These are phyloP conservation scores for Andrena dorsata DNA, from an alignment of 2,888 invertebrate genomes.

Conservation along the genomic window DNA sequence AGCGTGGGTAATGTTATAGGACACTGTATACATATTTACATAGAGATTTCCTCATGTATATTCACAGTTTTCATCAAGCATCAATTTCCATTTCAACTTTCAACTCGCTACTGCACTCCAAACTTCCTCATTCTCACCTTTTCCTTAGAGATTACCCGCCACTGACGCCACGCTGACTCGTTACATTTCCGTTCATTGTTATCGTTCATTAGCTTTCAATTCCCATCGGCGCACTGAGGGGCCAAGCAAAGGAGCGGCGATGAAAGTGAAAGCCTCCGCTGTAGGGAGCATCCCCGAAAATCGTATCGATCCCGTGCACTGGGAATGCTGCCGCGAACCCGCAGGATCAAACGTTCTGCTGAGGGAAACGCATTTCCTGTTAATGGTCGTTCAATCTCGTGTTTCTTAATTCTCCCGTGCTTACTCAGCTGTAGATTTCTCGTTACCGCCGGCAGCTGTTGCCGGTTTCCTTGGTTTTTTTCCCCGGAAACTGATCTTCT, in stretches of 20 bases:
- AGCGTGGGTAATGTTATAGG: too few relatives aligned
- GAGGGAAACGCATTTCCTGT: constrained; percentile 20
- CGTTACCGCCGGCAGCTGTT: constrained; percentile 37
- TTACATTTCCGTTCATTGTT: not conserved
- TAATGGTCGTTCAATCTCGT: constrained; percentile 44
- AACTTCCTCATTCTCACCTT: too few relatives aligned
- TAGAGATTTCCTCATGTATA: too few relatives aligned
- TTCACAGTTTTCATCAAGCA: too few relatives aligned
- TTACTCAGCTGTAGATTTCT: constrained; percentile 46
- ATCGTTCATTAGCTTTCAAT: constrained; percentile 4
- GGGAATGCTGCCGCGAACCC: not conserved
- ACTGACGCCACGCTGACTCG: not conserved
- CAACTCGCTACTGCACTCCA: too few relatives aligned
- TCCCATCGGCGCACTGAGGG: not conserved
- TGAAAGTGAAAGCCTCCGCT: not conserved
- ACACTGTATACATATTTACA: too few relatives aligned
- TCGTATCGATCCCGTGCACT: not conserved
- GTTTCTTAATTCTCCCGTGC: constrained; percentile 46
- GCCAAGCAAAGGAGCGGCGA: not conserved
- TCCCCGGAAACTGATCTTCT: constrained; percentile 20
- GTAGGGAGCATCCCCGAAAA: not conserved
- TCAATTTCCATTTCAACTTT: too few relatives aligned
- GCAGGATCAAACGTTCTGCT: not conserved
- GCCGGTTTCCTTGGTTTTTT: constrained; percentile 19
- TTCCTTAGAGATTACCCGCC: too few relatives aligned